A percentile compares a stretch with the other conserved stretches of the same genome.
These are phyloP conservation scores for Glyphotaelius pellucidus DNA, from an alignment of 2,888 invertebrate species.

Conservation along the genomic window DNA sequence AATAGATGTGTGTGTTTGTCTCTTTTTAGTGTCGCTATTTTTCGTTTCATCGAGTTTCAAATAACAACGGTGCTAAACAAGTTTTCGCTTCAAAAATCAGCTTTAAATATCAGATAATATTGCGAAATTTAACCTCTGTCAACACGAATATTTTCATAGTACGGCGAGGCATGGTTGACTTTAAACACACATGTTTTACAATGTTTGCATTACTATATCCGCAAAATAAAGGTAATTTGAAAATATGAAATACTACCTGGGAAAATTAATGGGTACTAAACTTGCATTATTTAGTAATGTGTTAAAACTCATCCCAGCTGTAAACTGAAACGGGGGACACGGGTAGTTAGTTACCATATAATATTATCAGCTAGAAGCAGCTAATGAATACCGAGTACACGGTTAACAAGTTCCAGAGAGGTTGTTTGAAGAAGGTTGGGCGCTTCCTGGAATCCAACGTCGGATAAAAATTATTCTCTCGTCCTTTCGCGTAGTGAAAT, in stretches of 20 bases:
- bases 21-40: no score
- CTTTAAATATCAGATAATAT: background rate
- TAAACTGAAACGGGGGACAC: background rate
- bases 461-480: background rate
- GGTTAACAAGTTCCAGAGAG: constrained; percentile 40
- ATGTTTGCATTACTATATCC: background rate
- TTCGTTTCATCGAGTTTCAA: no score
- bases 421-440: background rate
- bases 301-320: constrained; percentile 6
- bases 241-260: background rate
- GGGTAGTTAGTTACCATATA: background rate
- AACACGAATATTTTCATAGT: background rate
- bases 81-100: no score
- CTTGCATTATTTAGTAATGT: constrained; percentile 45
- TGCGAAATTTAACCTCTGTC: background rate
- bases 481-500: background rate
- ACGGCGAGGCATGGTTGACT: background rate
- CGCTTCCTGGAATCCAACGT: background rate
- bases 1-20: no score
- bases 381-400: constrained; percentile 11
- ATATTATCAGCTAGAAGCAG: background rate
- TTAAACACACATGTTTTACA: background rate
- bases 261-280: background rate
- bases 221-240: constrained; percentile 2
- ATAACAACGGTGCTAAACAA: no score